Conservation (phyloP, 2,888 invertebrate species). For the Netelia virgata region DNA sequence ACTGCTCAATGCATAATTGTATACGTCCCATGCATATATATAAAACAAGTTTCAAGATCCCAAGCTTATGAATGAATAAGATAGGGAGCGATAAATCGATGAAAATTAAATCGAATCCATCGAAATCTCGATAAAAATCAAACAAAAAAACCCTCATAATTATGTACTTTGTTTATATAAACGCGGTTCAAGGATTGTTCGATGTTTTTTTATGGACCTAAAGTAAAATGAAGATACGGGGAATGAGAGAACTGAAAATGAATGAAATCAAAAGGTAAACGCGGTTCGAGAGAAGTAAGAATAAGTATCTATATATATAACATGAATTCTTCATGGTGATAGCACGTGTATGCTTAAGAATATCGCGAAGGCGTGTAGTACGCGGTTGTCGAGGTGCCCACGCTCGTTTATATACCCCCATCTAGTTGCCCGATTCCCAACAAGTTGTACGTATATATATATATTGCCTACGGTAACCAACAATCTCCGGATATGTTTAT, state of each 20-base stretch:
- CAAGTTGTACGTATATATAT: constrained; percentile 50
- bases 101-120: constrained; percentile 75
- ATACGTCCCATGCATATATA: not conserved
- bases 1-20: constrained; percentile 51
- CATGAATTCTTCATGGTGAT: constrained; percentile 44
- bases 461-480: constrained; percentile 37
- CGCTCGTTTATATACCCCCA: constrained; percentile 62
- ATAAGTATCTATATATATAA: not conserved
- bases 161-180: constrained; percentile 37
- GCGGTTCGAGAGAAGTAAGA: constrained; percentile 17
- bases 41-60: constrained; percentile 43
- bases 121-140: constrained; percentile 61
- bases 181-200: constrained; percentile 53
- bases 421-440: constrained; percentile 58
- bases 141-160: constrained; percentile 49
- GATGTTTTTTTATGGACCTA: constrained; percentile 46
- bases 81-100: constrained; percentile 73
- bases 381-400: constrained; percentile 67
- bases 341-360: constrained; percentile 51
- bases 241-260: constrained; percentile 25
- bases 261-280: constrained; percentile 58
- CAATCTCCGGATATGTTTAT: constrained; percentile 42
- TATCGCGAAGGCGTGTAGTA: constrained; percentile 65
- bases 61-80: constrained; percentile 40
- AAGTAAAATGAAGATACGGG: not conserved